These are phyloP conservation scores for Micronycteris hirsuta DNA, from an alignment of 2,113 vertebrate genomes.

Conservation along the genomic window DNA sequence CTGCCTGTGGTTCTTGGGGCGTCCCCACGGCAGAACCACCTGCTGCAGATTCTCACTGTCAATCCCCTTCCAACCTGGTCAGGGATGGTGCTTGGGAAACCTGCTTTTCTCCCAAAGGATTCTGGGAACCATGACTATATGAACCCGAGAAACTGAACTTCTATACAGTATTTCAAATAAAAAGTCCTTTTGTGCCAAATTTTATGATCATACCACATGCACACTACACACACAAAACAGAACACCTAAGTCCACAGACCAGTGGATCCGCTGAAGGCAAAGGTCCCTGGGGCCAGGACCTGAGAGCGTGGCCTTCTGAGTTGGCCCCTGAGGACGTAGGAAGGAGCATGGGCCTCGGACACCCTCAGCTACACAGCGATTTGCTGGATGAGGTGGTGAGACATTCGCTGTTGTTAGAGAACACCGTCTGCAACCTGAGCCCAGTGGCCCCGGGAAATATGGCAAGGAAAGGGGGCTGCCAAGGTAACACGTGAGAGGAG, in stretches of 20 bases:
- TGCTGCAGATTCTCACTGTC: not conserved
- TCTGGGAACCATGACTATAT: not conserved
- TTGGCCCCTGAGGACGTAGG: not conserved
- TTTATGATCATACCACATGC: not conserved
- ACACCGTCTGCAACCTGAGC: not conserved
- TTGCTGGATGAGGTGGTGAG: not conserved
- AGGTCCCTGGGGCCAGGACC: not conserved
- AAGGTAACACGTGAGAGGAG: not conserved
- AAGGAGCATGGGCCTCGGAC: not conserved
- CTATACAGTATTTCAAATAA: not conserved
- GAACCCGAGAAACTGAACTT: not conserved
- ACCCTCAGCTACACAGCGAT: not conserved
- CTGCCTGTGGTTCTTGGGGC: not conserved
- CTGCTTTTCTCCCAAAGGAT: not conserved
- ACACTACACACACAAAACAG: not conserved
- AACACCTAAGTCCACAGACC: no score
- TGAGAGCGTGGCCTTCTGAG: not conserved
- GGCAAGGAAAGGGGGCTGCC: not conserved
- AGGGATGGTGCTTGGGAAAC: not conserved
- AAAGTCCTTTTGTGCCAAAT: not conserved
- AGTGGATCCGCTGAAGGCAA: not conserved
- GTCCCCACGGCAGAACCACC: not conserved
- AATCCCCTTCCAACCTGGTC: not conserved
- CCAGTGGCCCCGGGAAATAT: not conserved
- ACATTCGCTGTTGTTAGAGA: not conserved